Evolutionary conservation across 1,140 invertebrate genomes (phyloP), one percentile per base, ranked within the genome.

Genomic region (Tetramorium simillimum): DNA sequence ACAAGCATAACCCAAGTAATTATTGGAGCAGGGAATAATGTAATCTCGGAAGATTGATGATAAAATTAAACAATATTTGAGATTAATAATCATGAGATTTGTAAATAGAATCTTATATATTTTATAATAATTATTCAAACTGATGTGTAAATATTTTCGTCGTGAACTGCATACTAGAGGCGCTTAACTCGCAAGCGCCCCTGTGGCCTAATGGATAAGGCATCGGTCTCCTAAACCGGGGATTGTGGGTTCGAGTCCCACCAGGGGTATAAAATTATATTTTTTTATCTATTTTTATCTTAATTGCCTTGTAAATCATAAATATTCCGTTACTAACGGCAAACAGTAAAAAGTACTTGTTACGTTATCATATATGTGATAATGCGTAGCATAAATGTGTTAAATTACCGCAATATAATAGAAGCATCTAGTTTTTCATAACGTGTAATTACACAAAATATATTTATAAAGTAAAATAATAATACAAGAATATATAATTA

Each of bases 151-250:
- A 63, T 12, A 40, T 63, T 5, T 40, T 53, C 46, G 21, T 24
- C 3, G 18, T 37, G 43, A 62, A n/a, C 18, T 28, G 10, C n/a
- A 21, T 16, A n/a, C 2, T 37, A 16, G n/a, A 40, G 12, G 28
- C 3, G n/a, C 12, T 51, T 51, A 12, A 40, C 24, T 1, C 6
- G 12, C 46, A 77, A 85, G n/a, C 21, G 93, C 93, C 93, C 93
- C 93, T 94, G 93, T 94, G 93, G 93, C 93, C 93, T 94, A 94
- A 94, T 94, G 94, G 93, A 94, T 94, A 94, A 93, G 93, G 93
- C 92, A 93, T 93, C 93, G 93, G 93, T 94, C 93, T 94, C 93
- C 93, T 94, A 94, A 94, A 94, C 93, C 93, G 93, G 93, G 91
- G 93, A 94, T 94, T 94, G 93, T 93, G 92, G 93, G 93, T 94